Evolutionary conservation across 2,113 vertebrate genomes (phyloP).

Genomic region (Climacteris rufus): DNA sequence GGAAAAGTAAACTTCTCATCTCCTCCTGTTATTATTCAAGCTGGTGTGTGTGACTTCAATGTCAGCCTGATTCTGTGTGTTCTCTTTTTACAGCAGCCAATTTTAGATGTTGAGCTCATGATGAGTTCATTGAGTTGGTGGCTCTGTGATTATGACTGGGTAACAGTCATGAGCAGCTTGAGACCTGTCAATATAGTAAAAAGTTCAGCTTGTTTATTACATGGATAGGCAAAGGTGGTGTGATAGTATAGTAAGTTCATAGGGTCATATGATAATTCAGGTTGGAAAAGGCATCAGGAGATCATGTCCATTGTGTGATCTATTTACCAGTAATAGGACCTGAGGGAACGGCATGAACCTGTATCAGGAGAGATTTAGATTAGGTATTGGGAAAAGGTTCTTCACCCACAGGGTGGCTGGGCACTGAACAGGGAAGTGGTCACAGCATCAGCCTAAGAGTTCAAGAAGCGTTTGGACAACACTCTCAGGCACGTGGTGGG

Average conservation of each 20-base stretch:
- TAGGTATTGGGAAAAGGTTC: not conserved
- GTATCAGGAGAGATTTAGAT: not conserved
- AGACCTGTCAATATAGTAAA: not conserved
- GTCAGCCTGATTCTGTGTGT: not conserved
- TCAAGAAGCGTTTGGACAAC: accelerated
- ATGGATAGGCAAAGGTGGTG: not conserved
- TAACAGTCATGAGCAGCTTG: not conserved
- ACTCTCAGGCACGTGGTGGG: not conserved
- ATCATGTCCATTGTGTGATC: not conserved
- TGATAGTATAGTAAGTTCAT: not conserved
- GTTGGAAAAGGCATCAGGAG: not conserved
- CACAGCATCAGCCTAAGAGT: not conserved
- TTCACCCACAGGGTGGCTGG: accelerated
- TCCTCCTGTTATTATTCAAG: not conserved
- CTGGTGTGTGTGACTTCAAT: not conserved
- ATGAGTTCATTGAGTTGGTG: not conserved
- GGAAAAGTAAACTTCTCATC: not conserved
- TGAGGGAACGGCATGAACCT: not conserved
- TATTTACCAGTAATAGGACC: not conserved
- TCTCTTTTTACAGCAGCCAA: not conserved
- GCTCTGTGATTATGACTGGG: not conserved
- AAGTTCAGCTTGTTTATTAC: not conserved
- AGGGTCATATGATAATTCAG: not conserved
- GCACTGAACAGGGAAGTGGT: not conserved
- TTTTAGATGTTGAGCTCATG: not conserved